Evolutionary conservation across 2,113 vertebrate species (phyloP).

Genomic region (Oreotragus oreotragus): DNA sequence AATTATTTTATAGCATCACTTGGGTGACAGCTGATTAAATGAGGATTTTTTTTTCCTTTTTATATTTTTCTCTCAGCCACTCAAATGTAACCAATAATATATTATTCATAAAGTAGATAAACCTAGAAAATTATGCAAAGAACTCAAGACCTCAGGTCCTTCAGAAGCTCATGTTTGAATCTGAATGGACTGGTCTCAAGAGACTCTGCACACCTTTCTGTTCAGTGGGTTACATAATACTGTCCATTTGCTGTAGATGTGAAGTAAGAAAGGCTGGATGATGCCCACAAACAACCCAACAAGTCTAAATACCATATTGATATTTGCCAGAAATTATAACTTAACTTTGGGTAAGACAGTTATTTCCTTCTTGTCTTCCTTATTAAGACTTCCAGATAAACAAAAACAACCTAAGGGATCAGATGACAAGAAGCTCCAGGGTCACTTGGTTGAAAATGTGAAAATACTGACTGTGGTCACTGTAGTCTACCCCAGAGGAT

Average conservation of each 20-base stretch:
- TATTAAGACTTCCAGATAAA: not conserved
- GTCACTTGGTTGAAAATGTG: not conserved
- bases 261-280: accelerated
- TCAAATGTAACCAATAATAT: not conserved
- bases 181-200: not conserved
- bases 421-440: not conserved
- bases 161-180: not conserved
- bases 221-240: not conserved
- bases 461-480: not conserved
- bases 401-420: not conserved
- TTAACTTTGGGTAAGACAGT: not conserved
- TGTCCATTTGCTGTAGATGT: not conserved
- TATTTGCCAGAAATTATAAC: not conserved
- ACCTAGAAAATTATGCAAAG: not conserved
- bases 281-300: not conserved
- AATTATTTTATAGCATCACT: not conserved
- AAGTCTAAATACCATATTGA: not conserved
- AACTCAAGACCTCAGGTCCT: not conserved
- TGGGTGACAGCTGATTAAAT: not conserved
- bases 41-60: not conserved
- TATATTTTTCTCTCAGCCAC: not conserved
- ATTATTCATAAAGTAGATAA: not conserved
- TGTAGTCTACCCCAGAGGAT: not conserved
- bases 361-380: not conserved
- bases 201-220: not conserved